Conservation (phyloP, 37 sponge, comb jelly and placozoan genomes). For the Beroe ovata region DNA sequence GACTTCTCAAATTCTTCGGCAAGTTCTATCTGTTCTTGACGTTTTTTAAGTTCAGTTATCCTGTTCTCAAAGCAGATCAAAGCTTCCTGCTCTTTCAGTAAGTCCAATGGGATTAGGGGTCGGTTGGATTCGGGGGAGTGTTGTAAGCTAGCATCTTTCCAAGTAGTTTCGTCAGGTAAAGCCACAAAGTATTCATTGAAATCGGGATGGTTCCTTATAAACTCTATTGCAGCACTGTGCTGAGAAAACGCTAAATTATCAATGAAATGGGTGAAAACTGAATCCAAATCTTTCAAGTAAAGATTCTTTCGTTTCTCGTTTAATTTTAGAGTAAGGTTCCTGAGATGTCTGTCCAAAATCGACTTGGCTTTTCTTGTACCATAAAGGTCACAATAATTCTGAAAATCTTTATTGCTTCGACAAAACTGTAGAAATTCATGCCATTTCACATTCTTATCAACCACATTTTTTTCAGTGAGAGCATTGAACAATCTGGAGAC, state of each 20-base stretch:
- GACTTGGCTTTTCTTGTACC: slow-evolving; percentile 41
- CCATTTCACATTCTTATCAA: slow-evolving; percentile 52
- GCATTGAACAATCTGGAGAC: slow-evolving; percentile 44
- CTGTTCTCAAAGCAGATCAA: slow-evolving; percentile 40
- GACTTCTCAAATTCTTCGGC: slow-evolving; percentile 63
- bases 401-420: slow-evolving; percentile 11
- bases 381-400: slow-evolving; percentile 49
- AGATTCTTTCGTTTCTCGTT: slow-evolving; percentile 42
- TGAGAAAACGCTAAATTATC: slow-evolving; percentile 6
- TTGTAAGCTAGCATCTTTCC: slow-evolving; percentile 31
- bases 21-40: slow-evolving; percentile 20
- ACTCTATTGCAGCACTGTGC: background rate
- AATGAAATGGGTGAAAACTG: slow-evolving; percentile 24
- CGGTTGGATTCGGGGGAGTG: background rate
- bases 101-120: slow-evolving; percentile 10
- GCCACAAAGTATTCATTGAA: slow-evolving; percentile 42
- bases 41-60: background rate
- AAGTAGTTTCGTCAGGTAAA: slow-evolving; percentile 19
- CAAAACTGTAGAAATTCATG: slow-evolving; percentile 37
- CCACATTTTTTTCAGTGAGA: slow-evolving; percentile 20
- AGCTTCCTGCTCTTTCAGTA: slow-evolving; percentile 48
- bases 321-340: slow-evolving; percentile 7
- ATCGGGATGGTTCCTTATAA: slow-evolving; percentile 23
- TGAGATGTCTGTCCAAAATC: slow-evolving; percentile 4
- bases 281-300: slow-evolving; percentile 35